Evolutionary conservation across 2,797 vertebrate genomes (phyloP).

Genomic region (Hoplostethus mediterraneus): DNA sequence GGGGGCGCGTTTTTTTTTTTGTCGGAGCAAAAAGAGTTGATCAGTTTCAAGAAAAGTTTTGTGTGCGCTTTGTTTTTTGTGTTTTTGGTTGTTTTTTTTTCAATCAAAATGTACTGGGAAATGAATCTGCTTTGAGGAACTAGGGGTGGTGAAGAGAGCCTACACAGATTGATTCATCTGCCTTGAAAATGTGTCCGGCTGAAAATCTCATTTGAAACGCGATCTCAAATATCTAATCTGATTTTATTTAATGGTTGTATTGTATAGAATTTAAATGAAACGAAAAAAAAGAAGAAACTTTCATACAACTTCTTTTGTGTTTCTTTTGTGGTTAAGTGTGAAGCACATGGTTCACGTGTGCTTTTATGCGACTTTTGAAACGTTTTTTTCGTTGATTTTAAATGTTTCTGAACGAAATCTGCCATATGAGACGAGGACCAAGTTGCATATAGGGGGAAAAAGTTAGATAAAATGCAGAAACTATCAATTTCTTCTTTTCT

Average conservation of each 20-base stretch:
- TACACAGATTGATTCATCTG: too few relatives aligned
- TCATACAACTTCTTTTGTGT: conserved; percentile 2
- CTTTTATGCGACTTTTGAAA: background rate
- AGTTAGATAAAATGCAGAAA: background rate
- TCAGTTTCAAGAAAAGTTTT: conserved; percentile 3
- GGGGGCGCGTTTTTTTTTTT: background rate
- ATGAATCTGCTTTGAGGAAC: background rate
- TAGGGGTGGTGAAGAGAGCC: background rate
- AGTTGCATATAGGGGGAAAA: background rate
- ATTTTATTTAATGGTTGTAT: background rate
- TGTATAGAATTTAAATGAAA: background rate
- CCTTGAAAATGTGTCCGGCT: conserved; percentile 5
- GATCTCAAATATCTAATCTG: background rate
- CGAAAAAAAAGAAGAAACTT: background rate
- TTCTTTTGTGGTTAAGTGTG: background rate
- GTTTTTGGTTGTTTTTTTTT: background rate
- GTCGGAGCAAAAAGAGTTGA: background rate
- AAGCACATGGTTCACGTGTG: conserved; percentile 15
- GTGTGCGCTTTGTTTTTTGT: background rate
- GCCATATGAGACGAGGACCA: background rate
- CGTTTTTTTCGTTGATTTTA: conserved; percentile 72
- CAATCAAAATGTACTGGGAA: background rate
- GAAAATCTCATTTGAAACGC: background rate
- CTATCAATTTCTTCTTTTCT: background rate
- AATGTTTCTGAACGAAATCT: conserved; percentile 76